These are phyloP conservation scores for Metellina segmentata DNA, from an alignment of 2,888 invertebrate genomes.

Conservation along the genomic window DNA sequence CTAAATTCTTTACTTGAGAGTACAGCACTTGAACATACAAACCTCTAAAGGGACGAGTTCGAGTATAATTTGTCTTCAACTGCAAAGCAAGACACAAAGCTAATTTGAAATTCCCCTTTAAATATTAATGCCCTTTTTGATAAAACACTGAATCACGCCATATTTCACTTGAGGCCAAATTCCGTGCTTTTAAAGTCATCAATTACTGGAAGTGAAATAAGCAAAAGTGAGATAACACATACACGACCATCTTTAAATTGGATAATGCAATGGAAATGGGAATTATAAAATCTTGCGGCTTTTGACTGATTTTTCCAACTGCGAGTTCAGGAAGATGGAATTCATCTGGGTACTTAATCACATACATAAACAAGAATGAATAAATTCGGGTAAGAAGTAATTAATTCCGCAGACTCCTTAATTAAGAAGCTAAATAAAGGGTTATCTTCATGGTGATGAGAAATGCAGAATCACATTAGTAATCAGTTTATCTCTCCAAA, in stretches of 20 bases:
- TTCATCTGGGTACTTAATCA: too few relatives aligned
- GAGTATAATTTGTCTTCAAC: not conserved
- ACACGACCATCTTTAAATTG: slow-evolving; percentile 12
- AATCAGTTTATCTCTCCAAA: too few relatives aligned
- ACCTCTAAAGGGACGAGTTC: not conserved
- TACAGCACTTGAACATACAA: not conserved
- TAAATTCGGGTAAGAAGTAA: too few relatives aligned
- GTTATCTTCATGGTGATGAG: too few relatives aligned
- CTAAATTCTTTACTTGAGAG: too few relatives aligned
- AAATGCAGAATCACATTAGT: too few relatives aligned
- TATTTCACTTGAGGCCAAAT: slow-evolving; percentile 7
- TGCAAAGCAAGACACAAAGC: not conserved
- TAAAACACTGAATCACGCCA: slow-evolving; percentile 24
- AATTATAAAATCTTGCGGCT: too few relatives aligned
- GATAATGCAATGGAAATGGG: not conserved
- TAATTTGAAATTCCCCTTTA: slow-evolving; percentile 10
- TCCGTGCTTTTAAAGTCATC: slow-evolving; percentile 7
- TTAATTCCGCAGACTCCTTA: too few relatives aligned
- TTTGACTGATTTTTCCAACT: too few relatives aligned
- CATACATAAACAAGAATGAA: too few relatives aligned
- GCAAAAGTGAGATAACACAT: not conserved
- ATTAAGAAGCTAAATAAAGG: too few relatives aligned
- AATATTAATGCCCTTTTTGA: slow-evolving; percentile 12
- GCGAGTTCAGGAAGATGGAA: too few relatives aligned
- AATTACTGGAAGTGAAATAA: slow-evolving; percentile 29